Base-by-base conservation (phyloP, 1,140 invertebrate species). In the Tetragonula clypearis region DNA sequence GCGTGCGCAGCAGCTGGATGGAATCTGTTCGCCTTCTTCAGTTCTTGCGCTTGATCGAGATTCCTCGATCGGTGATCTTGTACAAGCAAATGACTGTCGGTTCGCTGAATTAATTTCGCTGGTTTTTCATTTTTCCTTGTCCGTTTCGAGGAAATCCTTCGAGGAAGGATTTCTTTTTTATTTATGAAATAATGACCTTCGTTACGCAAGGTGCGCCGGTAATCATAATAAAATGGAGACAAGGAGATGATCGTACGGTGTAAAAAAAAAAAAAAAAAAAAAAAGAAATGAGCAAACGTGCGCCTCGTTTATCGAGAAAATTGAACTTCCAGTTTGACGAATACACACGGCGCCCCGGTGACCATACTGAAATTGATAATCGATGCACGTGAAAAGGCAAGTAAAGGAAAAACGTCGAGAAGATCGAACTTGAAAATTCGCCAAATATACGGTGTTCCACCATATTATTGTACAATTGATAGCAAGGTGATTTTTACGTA, bases 21-120 rank as follows among this genome's bases (percentile, higher is more conserved):
- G 60, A 49, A 49, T 72, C 69, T 72, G 69, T 41, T 23, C 30
- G 68, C 68, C 66, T 68, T 68, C 66, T 68, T 68, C 26, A 35
- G 3, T 30, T 35, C 35, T 35, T 4, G 35, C 9, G 4, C 15
- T 49, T n/a, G n/a, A 72, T 72, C 41, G 23, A 72, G 14, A 72
- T 72, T 53, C 72, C 72, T 21, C 12, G 9, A 35, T 41, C 15
- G 12, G 35, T 26, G 53, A 26, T 55, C 8, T 15, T 3, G 4
- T 5, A 4, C 23, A 23, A 35, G n/a, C 19, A 19, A 30, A 55
- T 12, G 8, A 5, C 35, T 35, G 56, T 55, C 15, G 72, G 72
- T 17, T 53, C 69, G 6, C 15, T 49, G 5, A 72, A 53, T 71
- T 35, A 69, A 69, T 41, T 68, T 68, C 9, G 21, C 21, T 68